phyloP scores from a whole-genome alignment of 2,888 invertebrate genomes.

The Elmis aenea region DNA sequence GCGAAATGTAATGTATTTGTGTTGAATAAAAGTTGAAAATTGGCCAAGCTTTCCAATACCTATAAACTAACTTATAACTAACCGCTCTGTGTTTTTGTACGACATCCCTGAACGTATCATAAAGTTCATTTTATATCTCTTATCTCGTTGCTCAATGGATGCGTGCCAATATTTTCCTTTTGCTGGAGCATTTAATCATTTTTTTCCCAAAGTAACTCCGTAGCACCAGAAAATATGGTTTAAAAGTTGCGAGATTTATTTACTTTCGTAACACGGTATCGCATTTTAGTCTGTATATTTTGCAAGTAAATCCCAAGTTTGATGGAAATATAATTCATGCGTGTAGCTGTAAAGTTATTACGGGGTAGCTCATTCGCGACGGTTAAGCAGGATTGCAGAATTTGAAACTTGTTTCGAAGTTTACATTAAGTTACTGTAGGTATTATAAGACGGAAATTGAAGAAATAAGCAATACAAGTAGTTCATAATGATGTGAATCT shows the following conservation, averaged over 20 bases:
- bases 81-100: too few relatives aligned
- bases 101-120: slow-evolving; percentile 27
- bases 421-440: slow-evolving; percentile 19
- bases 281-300: slow-evolving; percentile 27
- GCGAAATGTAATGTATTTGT: too few relatives aligned
- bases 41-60: too few relatives aligned
- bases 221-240: slow-evolving; percentile 19
- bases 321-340: slow-evolving; percentile 35
- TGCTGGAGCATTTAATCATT: slow-evolving; percentile 26
- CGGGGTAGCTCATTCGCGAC: slow-evolving; percentile 22
- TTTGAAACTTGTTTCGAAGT: slow-evolving; percentile 28
- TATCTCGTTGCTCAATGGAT: slow-evolving; percentile 28
- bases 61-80: too few relatives aligned
- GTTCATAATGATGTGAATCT: too few relatives aligned
- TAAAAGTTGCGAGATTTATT: slow-evolving; percentile 21
- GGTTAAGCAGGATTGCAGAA: slow-evolving; percentile 26
- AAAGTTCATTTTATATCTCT: slow-evolving; percentile 29
- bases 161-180: slow-evolving; percentile 30
- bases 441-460: slow-evolving; percentile 22
- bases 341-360: slow-evolving; percentile 32
- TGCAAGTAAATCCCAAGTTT: slow-evolving; percentile 30
- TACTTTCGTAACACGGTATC: slow-evolving; percentile 17
- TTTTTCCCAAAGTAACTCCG: slow-evolving; percentile 8
- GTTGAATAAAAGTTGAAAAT: too few relatives aligned
- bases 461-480: slow-evolving; percentile 21